phyloP scores from a whole-genome alignment of 2,797 vertebrate species.

The Heterohyrax brucei region DNA sequence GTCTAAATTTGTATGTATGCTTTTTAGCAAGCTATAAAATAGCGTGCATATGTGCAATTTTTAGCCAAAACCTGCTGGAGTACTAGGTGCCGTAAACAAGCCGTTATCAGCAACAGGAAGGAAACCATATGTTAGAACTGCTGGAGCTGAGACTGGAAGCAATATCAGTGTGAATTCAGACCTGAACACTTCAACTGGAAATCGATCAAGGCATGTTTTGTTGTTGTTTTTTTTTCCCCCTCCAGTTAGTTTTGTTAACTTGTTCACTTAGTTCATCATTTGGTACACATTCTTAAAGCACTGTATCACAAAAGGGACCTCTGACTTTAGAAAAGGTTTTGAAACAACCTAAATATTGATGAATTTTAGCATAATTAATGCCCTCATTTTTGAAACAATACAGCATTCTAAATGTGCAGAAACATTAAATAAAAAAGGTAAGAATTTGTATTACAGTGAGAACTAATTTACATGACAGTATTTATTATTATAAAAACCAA shows the following conservation, averaged over 20 bases:
- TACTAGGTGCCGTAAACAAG: constrained; percentile 97
- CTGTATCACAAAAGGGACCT: constrained; percentile 36
- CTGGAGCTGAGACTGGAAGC: constrained; percentile 94
- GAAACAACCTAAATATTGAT: constrained; percentile 35
- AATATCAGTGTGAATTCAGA: constrained; percentile 95
- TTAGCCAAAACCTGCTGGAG: constrained; percentile 96
- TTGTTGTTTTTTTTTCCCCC: constrained; percentile 26
- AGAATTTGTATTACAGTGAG: background rate
- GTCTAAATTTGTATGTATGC: constrained; percentile 34
- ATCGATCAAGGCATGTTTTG: constrained; percentile 94
- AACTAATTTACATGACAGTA: constrained; percentile 13
- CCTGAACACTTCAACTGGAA: constrained; percentile 93
- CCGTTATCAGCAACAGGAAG: constrained; percentile 96
- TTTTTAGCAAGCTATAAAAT: constrained; percentile 70
- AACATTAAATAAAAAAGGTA: background rate
- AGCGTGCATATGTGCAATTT: constrained; percentile 71
- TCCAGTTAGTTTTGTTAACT: constrained; percentile 63
- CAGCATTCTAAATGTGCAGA: constrained; percentile 17
- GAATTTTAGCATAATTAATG: constrained; percentile 49
- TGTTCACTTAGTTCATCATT: constrained; percentile 45
- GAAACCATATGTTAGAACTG: constrained; percentile 95
- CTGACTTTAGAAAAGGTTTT: background rate
- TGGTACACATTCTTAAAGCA: constrained; percentile 23
- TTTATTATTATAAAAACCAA: background rate
- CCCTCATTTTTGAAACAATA: background rate